Evolutionary conservation across 2,113 vertebrate species (phyloP), one percentile per base, ranked within the genome.

Genomic region (Neotoma lepida): DNA sequence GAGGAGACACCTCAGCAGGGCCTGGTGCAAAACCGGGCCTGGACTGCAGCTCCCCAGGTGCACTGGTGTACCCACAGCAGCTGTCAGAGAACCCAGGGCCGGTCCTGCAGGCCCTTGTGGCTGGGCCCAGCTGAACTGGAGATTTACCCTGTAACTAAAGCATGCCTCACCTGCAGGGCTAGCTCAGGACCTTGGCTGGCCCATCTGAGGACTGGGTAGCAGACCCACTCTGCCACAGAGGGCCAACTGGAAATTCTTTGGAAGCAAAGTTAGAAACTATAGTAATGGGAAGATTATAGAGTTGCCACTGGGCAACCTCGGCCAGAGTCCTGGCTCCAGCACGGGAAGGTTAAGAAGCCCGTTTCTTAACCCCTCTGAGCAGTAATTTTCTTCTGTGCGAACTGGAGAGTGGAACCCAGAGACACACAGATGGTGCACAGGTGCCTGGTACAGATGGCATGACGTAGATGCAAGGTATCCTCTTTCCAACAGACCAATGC

Each of bases 1-100:
- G 94, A 95, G 98, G 89, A 95, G 96, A 96, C 96, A 61, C 93
- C 97, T 91, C 87, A 82, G 66, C 96, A 95, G 92, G 94, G 98
- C 94, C 95, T 49, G 88, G 92, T 87, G 91, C 90, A 98, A 98
- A 98, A 97, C 97, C 95, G 91, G 98, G 98, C 98, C 97, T 98
- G 98, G 98, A 98, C 88, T 97, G 28, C 22, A 9, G 64, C 56
- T 82, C 78, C 73, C 18, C 12, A n/a, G 82, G 71, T 49, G 74
- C 9, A 0, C 41, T 13, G 41, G 85, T n/a, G 64, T 4, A 13
- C 46, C 74, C 4, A 39, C 58, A 12, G 30, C 6, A 0, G 54
- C 39, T 90, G 20, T 58, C 24, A 51, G 82, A 54, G 80, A 81
- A 58, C 39, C 54, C 41, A 33, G 61, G 93, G 87, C 68, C 1